These are phyloP conservation scores for Portevinia maculata DNA, from an alignment of 2,888 invertebrate genomes.

Conservation along the genomic window DNA sequence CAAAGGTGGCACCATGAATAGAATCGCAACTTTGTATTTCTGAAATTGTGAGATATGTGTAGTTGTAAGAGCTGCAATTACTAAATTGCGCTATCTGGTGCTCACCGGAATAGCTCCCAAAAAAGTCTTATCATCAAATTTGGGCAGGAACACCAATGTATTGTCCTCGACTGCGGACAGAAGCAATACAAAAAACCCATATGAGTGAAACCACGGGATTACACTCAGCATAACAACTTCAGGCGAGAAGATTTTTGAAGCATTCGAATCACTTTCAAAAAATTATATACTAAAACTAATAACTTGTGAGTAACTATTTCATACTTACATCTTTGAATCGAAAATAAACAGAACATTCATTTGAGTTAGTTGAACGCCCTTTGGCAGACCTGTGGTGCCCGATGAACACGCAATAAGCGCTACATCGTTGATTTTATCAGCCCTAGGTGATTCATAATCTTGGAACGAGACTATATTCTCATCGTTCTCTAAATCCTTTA, in stretches of 20 bases:
- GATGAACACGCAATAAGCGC: slow-evolving; percentile 89
- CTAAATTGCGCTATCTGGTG: no score
- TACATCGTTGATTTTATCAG: slow-evolving; percentile 85
- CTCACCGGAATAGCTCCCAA: slow-evolving; percentile 86
- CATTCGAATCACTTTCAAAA: slow-evolving; percentile 75
- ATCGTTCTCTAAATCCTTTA: slow-evolving; percentile 77
- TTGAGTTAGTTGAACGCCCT: slow-evolving; percentile 90
- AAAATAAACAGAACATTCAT: slow-evolving; percentile 84
- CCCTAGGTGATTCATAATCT: slow-evolving; percentile 81
- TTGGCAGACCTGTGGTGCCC: slow-evolving; percentile 91
- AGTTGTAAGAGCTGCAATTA: no score
- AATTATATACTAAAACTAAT: no score
- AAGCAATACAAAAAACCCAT: slow-evolving; percentile 88
- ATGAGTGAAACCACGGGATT: slow-evolving; percentile 93
- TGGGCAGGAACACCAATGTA: slow-evolving; percentile 85
- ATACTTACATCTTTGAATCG: slow-evolving; percentile 79
- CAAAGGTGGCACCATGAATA: slow-evolving; percentile 92
- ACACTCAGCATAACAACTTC: slow-evolving; percentile 84
- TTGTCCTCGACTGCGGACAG: slow-evolving; percentile 85
- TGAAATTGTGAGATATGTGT: no score
- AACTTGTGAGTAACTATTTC: no score
- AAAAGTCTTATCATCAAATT: slow-evolving; percentile 90
- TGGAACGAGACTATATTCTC: slow-evolving; percentile 79
- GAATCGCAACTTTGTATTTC: slow-evolving; percentile 85
- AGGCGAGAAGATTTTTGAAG: slow-evolving; percentile 76